phyloP scores from a whole-genome alignment of 2,888 invertebrate species.

The Gryllus longicercus region DNA sequence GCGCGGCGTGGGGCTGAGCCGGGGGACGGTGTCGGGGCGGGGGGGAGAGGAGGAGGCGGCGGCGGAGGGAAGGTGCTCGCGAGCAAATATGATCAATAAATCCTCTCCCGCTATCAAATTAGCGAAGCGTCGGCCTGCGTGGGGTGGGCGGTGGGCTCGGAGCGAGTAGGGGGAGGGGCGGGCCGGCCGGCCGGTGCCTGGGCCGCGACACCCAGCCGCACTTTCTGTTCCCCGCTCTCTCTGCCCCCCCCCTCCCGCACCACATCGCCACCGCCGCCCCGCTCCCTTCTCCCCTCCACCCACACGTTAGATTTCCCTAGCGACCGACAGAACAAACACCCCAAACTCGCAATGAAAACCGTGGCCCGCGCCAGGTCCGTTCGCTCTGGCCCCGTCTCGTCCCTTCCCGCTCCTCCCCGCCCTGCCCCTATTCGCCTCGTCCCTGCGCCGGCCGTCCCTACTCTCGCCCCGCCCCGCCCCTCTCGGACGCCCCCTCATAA shows the following conservation, averaged over 20 bases:
- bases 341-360: conserved; percentile 1
- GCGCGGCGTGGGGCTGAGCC: too few species aligned
- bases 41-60: not conserved
- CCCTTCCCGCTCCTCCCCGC: not conserved
- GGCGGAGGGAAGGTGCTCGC: not conserved
- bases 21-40: too few species aligned
- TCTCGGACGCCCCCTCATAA: not conserved
- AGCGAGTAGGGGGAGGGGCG: too few species aligned
- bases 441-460: not conserved
- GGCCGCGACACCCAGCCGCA: not conserved
- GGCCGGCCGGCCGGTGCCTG: not conserved
- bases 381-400: not conserved
- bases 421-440: not conserved
- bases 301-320: conserved; percentile 1
- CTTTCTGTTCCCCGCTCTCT: not conserved
- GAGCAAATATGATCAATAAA: conserved; percentile 6
- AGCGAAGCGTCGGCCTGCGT: not conserved
- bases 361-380: conserved; percentile 6
- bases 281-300: not conserved
- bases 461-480: not conserved
- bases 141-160: too few species aligned
- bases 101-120: not conserved
- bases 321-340: not conserved
- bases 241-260: not conserved
- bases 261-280: too few species aligned